These are phyloP conservation scores for Orthonevra nobilis DNA, from an alignment of 2,888 invertebrate species.

Conservation along the genomic window DNA sequence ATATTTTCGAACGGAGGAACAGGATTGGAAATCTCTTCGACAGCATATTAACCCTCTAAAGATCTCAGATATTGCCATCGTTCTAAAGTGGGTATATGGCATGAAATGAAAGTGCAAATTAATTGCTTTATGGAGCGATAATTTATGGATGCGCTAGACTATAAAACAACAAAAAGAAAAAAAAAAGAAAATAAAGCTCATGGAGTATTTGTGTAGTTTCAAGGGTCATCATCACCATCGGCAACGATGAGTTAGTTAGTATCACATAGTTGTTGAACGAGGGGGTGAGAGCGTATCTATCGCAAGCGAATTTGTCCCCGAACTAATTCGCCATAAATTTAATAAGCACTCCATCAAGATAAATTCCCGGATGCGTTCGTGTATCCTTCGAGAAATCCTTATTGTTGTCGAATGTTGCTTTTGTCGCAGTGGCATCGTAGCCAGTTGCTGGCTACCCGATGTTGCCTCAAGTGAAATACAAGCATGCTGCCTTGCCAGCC, in stretches of 20 bases:
- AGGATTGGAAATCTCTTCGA: conserved; percentile 59
- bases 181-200: conserved; percentile 38
- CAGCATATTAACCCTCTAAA: conserved; percentile 66
- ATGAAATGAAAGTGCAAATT: conserved; percentile 73
- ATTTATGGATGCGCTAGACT: conserved; percentile 77
- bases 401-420: conserved; percentile 36
- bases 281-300: conserved; percentile 25
- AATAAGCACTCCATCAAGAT: conserved; percentile 76
- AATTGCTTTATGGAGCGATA: conserved; percentile 79
- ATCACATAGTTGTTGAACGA: conserved; percentile 3
- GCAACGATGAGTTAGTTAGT: conserved; percentile 30
- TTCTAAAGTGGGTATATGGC: conserved; percentile 34
- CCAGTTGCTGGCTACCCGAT: neutral
- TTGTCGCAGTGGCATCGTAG: conserved; percentile 15
- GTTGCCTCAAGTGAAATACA: conserved; percentile 12
- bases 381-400: conserved; percentile 51
- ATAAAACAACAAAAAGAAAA: conserved; percentile 71
- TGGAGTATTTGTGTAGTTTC: conserved; percentile 51
- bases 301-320: conserved; percentile 49
- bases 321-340: conserved; percentile 75
- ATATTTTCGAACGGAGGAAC: conserved; percentile 1
- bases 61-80: conserved; percentile 59
- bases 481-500: conserved; percentile 1
- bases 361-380: conserved; percentile 65
- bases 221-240: conserved; percentile 61